Evolutionary conservation across 1,140 invertebrate genomes (phyloP), one percentile per base, ranked within the genome.

Genomic region (Philopotamus ludificatus): DNA sequence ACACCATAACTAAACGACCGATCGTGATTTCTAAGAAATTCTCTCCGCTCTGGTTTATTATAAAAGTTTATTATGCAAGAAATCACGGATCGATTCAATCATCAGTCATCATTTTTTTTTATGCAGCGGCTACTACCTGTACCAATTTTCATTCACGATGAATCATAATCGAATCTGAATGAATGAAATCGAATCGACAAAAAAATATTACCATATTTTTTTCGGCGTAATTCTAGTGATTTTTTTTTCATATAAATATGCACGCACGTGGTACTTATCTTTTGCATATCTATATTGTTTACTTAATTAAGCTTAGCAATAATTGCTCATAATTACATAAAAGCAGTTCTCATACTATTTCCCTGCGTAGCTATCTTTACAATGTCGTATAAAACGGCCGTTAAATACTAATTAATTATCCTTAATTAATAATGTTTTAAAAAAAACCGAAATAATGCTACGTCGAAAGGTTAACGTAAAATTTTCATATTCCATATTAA

Each of bases 231-330:
- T n/a, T n/a, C n/a, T n/a, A n/a, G n/a, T n/a, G n/a, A n/a, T n/a
- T n/a, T n/a, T n/a, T n/a, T n/a, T n/a, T n/a, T n/a, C n/a, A n/a
- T n/a, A n/a, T n/a, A n/a, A n/a, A 22, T 20, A 58, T 28, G 41
- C 54, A 58, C 54, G 41, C 54, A 44, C 39, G n/a, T 15, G 28
- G 39, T 22, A 58, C 44, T 20, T 58, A 44, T 42, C 34, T 44
- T 60, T 60, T 64, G 54, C 49, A 54, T 51, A 63, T 53, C 55
- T 51, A 44, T 63, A 53, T 53, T 55, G 49, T 63, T 59, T 67
- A 67, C 45, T 49, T 68, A 53, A 68, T 64, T 68, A 68, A 63
- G 39, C 45, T 44, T 53, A 54, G 18, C 57, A 50, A 59, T 64
- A 42, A 67, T 58, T 51, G 55, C 20, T 23, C 4, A 34, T 63